Percentiles rank a stretch among this genome's conserved stretches.
Conservation (phyloP, 2,797 vertebrate species). For the Gymnoscopelus microlampas region DNA sequence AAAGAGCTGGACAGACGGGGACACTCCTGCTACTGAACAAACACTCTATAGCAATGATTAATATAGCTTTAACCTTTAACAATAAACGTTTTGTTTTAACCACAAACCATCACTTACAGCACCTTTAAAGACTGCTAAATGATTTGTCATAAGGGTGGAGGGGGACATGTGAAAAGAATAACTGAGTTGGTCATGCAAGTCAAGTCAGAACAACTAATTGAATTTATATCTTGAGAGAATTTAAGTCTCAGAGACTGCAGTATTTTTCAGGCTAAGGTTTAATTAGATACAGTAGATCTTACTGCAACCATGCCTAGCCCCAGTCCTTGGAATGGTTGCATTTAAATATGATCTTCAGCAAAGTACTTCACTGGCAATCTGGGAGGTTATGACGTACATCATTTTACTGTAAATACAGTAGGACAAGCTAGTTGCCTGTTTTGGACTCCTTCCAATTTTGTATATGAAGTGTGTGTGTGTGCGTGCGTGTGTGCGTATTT, state of each 20-base stretch:
- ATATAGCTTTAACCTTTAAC: no score
- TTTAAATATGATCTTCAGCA: conserved; percentile 36
- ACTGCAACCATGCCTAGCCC: neutral
- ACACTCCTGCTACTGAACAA: no score
- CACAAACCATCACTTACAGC: no score
- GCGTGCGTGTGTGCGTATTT: neutral
- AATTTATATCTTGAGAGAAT: conserved; percentile 45
- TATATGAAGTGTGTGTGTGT: conserved; percentile 17
- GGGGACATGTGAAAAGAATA: conserved; percentile 20
- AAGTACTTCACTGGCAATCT: conserved; percentile 18
- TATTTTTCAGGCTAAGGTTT: conserved; percentile 22
- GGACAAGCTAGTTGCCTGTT: neutral
- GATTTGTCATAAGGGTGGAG: conserved; percentile 4
- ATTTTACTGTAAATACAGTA: conserved; percentile 29
- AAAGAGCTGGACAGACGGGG: no score
- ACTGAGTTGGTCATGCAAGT: conserved; percentile 30
- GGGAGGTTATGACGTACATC: conserved; percentile 32
- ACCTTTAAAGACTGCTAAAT: conserved; percentile 13
- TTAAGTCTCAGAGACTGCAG: conserved; percentile 5
- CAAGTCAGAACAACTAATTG: conserved; percentile 49
- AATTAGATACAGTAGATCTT: conserved; percentile 10
- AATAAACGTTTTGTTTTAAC: no score
- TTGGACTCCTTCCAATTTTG: conserved; percentile 15
- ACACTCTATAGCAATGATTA: no score
- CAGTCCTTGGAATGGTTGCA: conserved; percentile 8